These are phyloP conservation scores for Temnopleurus reevesii DNA, from an alignment of 53 echinoderm and acorn worm species.

Conservation along the genomic window DNA sequence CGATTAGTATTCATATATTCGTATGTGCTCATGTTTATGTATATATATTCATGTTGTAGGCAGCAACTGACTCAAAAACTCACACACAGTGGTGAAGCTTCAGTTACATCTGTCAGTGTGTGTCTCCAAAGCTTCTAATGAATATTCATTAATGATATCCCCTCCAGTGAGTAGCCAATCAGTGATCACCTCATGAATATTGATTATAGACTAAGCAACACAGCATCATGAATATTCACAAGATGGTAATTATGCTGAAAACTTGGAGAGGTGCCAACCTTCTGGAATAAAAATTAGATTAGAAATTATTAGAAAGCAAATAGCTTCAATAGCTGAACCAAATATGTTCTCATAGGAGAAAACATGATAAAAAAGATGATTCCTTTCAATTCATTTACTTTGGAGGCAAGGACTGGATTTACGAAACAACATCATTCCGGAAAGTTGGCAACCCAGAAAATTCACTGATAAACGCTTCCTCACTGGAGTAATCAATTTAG, in stretches of 20 bases:
- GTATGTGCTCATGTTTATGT: conserved; percentile 59
- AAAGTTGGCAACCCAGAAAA: too few relatives aligned
- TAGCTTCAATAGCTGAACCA: too few relatives aligned
- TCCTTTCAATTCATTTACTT: too few relatives aligned
- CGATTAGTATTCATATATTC: conserved; percentile 55
- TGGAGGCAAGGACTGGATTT: too few relatives aligned
- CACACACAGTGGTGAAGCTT: conserved; percentile 60
- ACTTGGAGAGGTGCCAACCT: too few relatives aligned
- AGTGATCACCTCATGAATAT: not conserved
- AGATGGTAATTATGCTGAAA: conserved; percentile 23
- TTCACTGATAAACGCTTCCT: not conserved
- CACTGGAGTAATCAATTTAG: conserved; percentile 40
- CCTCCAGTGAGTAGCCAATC: conserved; percentile 55
- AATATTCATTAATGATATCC: conserved; percentile 46
- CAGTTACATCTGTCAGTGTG: conserved; percentile 53
- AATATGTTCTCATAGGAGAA: too few relatives aligned
- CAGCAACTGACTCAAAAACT: conserved; percentile 59
- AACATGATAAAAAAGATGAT: too few relatives aligned
- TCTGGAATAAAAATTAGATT: too few relatives aligned
- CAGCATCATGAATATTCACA: conserved; percentile 43
- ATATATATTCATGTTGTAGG: conserved; percentile 60
- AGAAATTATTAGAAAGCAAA: too few relatives aligned
- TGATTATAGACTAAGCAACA: conserved; percentile 46
- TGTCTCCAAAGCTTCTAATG: conserved; percentile 52
- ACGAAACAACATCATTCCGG: too few relatives aligned